A percentile compares a stretch with the other conserved stretches of the same genome.
Evolutionary conservation across 2,113 vertebrate species (phyloP).

Genomic region (Megaleporinus macrocephalus): DNA sequence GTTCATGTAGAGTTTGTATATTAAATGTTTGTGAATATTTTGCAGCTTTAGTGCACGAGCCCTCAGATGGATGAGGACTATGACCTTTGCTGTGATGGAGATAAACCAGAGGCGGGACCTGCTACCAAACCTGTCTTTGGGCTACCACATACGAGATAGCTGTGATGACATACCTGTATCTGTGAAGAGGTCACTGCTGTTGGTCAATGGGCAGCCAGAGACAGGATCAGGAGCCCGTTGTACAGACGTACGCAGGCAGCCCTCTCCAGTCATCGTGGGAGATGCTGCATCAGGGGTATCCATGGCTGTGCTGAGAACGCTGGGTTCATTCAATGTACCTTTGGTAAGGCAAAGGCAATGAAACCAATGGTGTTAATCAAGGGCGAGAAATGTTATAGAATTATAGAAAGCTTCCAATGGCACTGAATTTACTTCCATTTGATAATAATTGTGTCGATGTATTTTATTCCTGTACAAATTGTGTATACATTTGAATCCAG

Average conservation of each 20-base stretch:
- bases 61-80: conserved; percentile 75
- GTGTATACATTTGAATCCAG: too few species aligned
- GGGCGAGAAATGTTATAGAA: too few species aligned
- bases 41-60: conserved; percentile 72
- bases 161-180: conserved; percentile 70
- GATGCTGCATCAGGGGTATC: conserved; percentile 73
- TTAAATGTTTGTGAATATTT: background rate
- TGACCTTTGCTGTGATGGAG: conserved; percentile 74
- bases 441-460: too few species aligned
- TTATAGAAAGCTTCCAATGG: too few species aligned
- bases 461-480: too few species aligned
- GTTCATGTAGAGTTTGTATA: too few species aligned
- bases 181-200: conserved; percentile 64
- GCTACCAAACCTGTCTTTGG: conserved; percentile 70
- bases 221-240: conserved; percentile 50
- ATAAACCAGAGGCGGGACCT: conserved; percentile 72
- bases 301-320: conserved; percentile 68
- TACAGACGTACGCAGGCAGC: conserved; percentile 46
- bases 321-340: conserved; percentile 73
- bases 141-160: conserved; percentile 75
- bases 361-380: background rate
- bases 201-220: conserved; percentile 71
- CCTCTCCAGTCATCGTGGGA: conserved; percentile 74
- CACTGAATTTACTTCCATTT: too few species aligned
- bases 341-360: conserved; percentile 62